Percentiles rank a stretch among this genome's conserved stretches.
Conservation (phyloP, 1,140 invertebrate species). For the Brachionus koreanus region DNA sequence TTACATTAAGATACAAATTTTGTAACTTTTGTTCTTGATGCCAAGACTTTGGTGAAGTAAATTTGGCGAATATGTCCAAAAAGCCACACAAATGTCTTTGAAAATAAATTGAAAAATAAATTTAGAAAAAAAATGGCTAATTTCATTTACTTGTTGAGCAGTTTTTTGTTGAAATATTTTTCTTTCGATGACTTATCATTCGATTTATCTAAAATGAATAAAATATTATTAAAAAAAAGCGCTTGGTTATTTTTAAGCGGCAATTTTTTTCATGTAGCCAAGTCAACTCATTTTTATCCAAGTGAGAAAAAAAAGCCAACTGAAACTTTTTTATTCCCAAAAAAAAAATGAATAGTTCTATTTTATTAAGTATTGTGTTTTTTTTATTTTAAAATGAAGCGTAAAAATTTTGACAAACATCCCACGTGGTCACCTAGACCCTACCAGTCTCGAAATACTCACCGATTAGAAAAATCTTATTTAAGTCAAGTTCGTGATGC, state of each 20-base stretch:
- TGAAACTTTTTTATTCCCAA: not conserved
- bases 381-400: constrained; percentile 1
- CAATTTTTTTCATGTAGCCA: not conserved
- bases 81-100: constrained; percentile 66
- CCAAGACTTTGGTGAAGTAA: constrained; percentile 74
- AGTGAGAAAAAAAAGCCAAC: not conserved
- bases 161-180: constrained; percentile 35
- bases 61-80: constrained; percentile 70
- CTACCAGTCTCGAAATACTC: not conserved
- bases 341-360: not conserved
- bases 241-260: not conserved
- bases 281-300: not conserved
- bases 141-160: constrained; percentile 35
- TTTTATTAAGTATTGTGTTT: not conserved
- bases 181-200: not conserved
- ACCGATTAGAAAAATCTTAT: not conserved
- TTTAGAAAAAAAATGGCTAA: not conserved
- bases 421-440: not conserved
- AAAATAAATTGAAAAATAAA: not conserved
- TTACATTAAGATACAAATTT: constrained; percentile 66
- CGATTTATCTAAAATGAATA: not conserved
- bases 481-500: not conserved
- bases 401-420: not conserved
- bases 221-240: not conserved
- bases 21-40: constrained; percentile 71